These are phyloP conservation scores for Galaxea fascicularis DNA, from an alignment of 92 coral and sea anemone genomes.

Conservation along the genomic window DNA sequence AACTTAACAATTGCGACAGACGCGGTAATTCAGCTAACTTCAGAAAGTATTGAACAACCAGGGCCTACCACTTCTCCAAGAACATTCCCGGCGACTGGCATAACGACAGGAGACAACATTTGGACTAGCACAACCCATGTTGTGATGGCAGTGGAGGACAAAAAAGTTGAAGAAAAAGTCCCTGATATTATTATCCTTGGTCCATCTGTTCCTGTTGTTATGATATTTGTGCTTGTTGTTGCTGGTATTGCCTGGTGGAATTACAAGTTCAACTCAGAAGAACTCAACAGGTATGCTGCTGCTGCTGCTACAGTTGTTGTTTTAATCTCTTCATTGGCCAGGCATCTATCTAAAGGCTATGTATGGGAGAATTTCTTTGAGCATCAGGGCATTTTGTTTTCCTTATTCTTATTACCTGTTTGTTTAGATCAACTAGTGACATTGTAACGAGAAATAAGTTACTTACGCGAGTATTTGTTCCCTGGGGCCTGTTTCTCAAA, in stretches of 20 bases:
- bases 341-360: too few species aligned
- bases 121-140: constrained; percentile 8
- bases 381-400: too few species aligned
- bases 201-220: constrained; percentile 79
- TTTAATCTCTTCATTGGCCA: too few species aligned
- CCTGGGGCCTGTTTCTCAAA: too few species aligned
- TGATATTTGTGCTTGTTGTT: constrained; percentile 83
- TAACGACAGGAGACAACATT: not conserved
- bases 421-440: too few species aligned
- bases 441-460: too few species aligned
- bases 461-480: too few species aligned
- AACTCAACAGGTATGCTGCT: constrained; percentile 72
- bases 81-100: constrained; percentile 11
- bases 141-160: constrained; percentile 37
- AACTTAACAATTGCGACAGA: not conserved
- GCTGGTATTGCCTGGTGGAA: constrained; percentile 90
- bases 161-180: constrained; percentile 64
- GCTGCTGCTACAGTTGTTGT: too few species aligned
- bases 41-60: not conserved
- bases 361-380: too few species aligned
- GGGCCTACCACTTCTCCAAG: not conserved
- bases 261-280: constrained; percentile 70
- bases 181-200: constrained; percentile 81
- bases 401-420: too few species aligned
- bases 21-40: not conserved